Conservation (phyloP, 2,888 invertebrate genomes). For the Elegia similella region DNA sequence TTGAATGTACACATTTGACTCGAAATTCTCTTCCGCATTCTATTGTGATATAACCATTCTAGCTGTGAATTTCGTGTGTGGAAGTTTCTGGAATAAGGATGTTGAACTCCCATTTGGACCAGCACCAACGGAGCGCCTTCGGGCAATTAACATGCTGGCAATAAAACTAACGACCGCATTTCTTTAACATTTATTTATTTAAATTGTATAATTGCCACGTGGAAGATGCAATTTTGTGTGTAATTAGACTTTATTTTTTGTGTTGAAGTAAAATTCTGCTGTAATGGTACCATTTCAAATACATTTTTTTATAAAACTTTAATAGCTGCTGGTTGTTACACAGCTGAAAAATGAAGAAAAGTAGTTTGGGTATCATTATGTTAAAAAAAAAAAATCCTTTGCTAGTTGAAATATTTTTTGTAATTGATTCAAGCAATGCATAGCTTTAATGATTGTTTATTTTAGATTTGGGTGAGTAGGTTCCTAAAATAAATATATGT, state of each 20-base stretch:
- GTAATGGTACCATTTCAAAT: not conserved
- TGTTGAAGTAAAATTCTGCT: not conserved
- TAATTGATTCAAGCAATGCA: too few relatives aligned
- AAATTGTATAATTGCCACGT: conserved; percentile 32
- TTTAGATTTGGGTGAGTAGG: too few relatives aligned
- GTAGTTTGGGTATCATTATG: too few relatives aligned
- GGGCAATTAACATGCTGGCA: conserved; percentile 70
- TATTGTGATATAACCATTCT: conserved; percentile 3
- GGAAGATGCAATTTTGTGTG: conserved; percentile 24
- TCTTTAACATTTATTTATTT: conserved; percentile 30
- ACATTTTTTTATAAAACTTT: too few relatives aligned
- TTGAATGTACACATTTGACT: not conserved
- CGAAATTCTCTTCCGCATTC: not conserved
- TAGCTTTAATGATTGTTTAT: too few relatives aligned
- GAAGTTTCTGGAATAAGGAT: conserved; percentile 36
- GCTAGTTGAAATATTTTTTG: too few relatives aligned
- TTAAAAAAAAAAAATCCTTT: too few relatives aligned
- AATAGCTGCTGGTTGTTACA: too few relatives aligned
- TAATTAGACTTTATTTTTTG: conserved; percentile 14
- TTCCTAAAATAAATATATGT: too few relatives aligned
- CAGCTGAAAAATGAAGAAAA: too few relatives aligned
- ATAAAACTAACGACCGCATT: conserved; percentile 52
- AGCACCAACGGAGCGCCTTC: conserved; percentile 59
- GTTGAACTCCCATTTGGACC: conserved; percentile 57
- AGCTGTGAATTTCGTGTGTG: not conserved